Evolutionary conservation across 2,113 vertebrate genomes (phyloP).

Genomic region (Mugil cephalus): DNA sequence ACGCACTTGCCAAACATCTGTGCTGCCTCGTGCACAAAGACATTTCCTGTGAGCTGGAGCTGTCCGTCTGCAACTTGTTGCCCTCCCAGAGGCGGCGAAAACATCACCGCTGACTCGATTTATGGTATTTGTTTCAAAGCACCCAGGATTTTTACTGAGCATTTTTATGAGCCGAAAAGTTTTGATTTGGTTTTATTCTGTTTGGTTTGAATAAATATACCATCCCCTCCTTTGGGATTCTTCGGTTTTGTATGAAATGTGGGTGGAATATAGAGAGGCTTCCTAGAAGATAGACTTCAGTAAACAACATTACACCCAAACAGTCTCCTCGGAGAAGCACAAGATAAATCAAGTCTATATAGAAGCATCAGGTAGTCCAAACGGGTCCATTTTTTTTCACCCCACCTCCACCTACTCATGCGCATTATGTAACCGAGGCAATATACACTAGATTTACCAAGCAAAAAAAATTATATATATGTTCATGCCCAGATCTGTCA

Average conservation of each 20-base stretch:
- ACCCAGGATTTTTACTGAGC: background rate
- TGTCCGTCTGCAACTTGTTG: slow-evolving; percentile 29
- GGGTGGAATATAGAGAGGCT: background rate
- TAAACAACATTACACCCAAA: background rate
- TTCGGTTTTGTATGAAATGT: background rate
- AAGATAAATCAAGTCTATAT: slow-evolving; percentile 37
- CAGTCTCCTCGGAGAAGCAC: slow-evolving; percentile 22
- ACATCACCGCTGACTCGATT: too few species aligned
- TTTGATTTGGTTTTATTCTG: slow-evolving; percentile 13
- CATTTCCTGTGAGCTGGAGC: slow-evolving; percentile 36
- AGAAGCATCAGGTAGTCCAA: slow-evolving; percentile 47
- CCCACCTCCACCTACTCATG: slow-evolving; percentile 31
- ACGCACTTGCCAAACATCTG: background rate
- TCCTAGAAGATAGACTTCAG: slow-evolving; percentile 9
- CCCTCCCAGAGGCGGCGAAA: background rate
- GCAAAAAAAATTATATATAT: background rate
- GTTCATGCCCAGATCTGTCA: background rate
- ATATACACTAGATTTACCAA: slow-evolving; percentile 1
- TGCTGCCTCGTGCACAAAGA: slow-evolving; percentile 3
- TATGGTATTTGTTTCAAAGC: background rate
- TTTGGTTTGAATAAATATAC: slow-evolving; percentile 4
- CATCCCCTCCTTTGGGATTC: background rate
- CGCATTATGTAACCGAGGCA: slow-evolving; percentile 38
- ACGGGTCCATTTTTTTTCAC: slow-evolving; percentile 24
- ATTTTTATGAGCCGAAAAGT: background rate